Conservation (phyloP, 2,797 vertebrate species). For the Thunnus albacares region DNA sequence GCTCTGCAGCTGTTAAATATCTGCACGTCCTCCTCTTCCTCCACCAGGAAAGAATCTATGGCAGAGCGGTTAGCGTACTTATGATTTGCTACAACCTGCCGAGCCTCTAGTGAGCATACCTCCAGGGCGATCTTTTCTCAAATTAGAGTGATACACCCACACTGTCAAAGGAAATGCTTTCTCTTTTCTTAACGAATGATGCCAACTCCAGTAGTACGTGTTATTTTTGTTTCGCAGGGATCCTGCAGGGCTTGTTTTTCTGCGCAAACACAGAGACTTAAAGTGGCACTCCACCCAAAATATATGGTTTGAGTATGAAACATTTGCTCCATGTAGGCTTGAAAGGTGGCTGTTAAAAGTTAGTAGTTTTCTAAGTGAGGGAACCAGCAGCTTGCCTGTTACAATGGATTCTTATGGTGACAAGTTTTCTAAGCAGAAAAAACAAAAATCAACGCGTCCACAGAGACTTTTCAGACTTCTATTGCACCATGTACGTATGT, state of each 20-base stretch:
- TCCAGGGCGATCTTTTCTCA: constrained; percentile 65
- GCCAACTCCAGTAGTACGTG: constrained; percentile 17
- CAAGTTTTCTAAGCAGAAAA: neutral
- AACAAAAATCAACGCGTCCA: too few relatives aligned
- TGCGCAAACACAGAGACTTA: constrained; percentile 17
- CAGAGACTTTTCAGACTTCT: neutral
- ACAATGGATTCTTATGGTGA: too few relatives aligned
- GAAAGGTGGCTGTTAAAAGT: neutral
- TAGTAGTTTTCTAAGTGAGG: constrained; percentile 1
- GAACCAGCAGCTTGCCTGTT: neutral
- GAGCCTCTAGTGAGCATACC: constrained; percentile 58
- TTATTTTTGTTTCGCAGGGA: neutral
- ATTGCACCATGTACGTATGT: neutral
- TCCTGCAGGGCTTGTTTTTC: constrained; percentile 33
- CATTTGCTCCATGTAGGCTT: too few relatives aligned
- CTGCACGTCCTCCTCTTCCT: constrained; percentile 47
- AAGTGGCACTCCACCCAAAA: constrained; percentile 30
- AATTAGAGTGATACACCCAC: constrained; percentile 59
- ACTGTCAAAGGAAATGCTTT: constrained; percentile 13
- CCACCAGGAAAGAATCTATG: constrained; percentile 3
- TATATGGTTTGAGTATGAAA: neutral
- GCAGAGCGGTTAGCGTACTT: constrained; percentile 36
- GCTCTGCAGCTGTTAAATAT: neutral
- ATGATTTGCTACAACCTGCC: constrained; percentile 76
- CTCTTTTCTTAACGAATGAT: constrained; percentile 2